These are phyloP conservation scores for Thalassoma bifasciatum DNA, from an alignment of 2,113 vertebrate species.

Conservation along the genomic window DNA sequence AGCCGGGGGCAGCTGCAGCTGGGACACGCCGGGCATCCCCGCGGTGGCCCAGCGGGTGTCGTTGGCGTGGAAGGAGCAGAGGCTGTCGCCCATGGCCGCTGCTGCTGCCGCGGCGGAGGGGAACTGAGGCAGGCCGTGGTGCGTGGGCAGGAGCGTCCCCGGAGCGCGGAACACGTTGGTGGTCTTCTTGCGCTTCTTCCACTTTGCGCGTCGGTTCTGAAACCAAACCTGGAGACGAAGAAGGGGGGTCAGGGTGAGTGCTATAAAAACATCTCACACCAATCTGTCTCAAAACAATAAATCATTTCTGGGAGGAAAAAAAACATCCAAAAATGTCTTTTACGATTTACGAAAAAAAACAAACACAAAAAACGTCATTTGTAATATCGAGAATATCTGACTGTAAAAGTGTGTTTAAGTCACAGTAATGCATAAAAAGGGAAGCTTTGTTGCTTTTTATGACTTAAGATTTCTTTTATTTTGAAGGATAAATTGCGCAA, in stretches of 20 bases:
- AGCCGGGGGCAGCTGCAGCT: slow-evolving; percentile 91
- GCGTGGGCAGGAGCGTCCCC: slow-evolving; percentile 93
- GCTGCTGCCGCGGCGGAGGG: slow-evolving; percentile 85
- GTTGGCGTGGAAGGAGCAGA: slow-evolving; percentile 98
- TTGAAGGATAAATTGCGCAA: too few species aligned
- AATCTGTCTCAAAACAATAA: slow-evolving; percentile 19
- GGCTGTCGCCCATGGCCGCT: slow-evolving; percentile 94
- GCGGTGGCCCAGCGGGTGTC: slow-evolving; percentile 94
- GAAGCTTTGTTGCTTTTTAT: too few species aligned
- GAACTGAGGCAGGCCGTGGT: slow-evolving; percentile 90
- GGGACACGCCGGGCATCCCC: slow-evolving; percentile 93
- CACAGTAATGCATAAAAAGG: too few species aligned
- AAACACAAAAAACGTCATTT: too few species aligned
- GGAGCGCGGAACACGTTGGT: slow-evolving; percentile 95
- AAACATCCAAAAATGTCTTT: too few species aligned
- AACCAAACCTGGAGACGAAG: slow-evolving; percentile 90
- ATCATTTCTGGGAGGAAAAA: too few species aligned
- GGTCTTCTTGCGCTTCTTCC: slow-evolving; percentile 99
- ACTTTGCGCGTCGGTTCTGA: slow-evolving; percentile 96
- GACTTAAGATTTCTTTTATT: too few species aligned
- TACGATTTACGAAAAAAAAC: too few species aligned
- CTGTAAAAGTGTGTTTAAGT: too few species aligned
- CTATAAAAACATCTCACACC: not conserved
- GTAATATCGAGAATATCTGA: too few species aligned
- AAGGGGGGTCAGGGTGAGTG: slow-evolving; percentile 4